Percentiles rank a stretch among this genome's conserved stretches.
Conservation (phyloP, 2,888 invertebrate species). For the Leptinotarsa peninsularis region DNA sequence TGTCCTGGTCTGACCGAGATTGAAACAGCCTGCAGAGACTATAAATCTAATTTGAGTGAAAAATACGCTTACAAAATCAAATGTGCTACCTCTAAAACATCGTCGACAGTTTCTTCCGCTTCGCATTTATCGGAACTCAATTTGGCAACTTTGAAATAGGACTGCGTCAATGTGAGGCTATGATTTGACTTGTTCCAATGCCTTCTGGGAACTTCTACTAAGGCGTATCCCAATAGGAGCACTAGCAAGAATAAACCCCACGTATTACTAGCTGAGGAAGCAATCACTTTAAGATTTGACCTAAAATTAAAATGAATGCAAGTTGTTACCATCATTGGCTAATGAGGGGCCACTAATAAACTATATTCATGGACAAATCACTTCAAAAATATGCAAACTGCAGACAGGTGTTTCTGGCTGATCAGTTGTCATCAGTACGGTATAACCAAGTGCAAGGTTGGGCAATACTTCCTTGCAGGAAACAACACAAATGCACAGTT, state of each 20-base stretch:
- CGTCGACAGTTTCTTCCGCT: conserved; percentile 96
- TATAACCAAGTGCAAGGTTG: too few species aligned
- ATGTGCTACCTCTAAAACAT: conserved; percentile 84
- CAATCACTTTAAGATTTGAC: conserved; percentile 92
- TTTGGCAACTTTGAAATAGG: conserved; percentile 95
- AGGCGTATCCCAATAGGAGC: conserved; percentile 91
- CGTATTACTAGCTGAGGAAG: conserved; percentile 98
- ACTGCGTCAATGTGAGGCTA: conserved; percentile 56
- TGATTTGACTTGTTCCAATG: conserved; percentile 89
- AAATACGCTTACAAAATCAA: neutral
- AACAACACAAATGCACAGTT: too few species aligned
- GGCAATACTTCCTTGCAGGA: too few species aligned
- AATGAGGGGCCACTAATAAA: too few species aligned
- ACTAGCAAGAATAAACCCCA: conserved; percentile 98
- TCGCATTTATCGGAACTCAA: conserved; percentile 95
- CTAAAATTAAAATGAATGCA: conserved; percentile 61
- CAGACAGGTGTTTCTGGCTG: too few species aligned
- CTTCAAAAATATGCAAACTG: too few species aligned
- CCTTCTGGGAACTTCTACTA: conserved; percentile 94
- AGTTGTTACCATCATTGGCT: neutral
- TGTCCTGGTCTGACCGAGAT: conserved; percentile 82
- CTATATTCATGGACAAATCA: too few species aligned
- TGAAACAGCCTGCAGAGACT: conserved; percentile 87
- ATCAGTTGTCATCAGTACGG: too few species aligned
- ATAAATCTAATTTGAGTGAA: conserved; percentile 50